A percentile compares a stretch with the other conserved stretches of the same genome.
Evolutionary conservation across 2,888 invertebrate genomes (phyloP).

Genomic region (Drosophila ustulata): DNA sequence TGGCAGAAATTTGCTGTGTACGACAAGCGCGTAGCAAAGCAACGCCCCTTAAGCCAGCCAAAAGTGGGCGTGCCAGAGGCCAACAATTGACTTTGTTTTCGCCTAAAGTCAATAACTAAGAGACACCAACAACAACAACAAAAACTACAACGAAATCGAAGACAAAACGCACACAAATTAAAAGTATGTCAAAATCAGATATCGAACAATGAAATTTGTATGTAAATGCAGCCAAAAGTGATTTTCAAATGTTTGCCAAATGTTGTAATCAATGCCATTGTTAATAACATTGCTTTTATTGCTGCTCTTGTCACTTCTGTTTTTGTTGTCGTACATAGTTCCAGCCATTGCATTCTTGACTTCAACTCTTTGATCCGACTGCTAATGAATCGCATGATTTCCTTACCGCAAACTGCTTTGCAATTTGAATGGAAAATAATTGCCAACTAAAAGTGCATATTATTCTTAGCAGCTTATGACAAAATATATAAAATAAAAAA

Average conservation of each 20-base stretch:
- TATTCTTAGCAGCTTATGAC: no score
- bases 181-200: conserved; percentile 57
- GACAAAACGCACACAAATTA: background rate
- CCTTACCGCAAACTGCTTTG: background rate
- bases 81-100: conserved; percentile 60
- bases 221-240: conserved; percentile 45
- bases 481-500: no score
- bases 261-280: conserved; percentile 58
- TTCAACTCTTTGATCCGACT: background rate
- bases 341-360: conserved; percentile 4
- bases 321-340: background rate
- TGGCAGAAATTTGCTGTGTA: conserved; percentile 20
- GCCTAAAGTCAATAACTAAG: conserved; percentile 53
- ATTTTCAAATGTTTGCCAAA: conserved; percentile 62
- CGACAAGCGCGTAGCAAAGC: conserved; percentile 38
- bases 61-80: conserved; percentile 47
- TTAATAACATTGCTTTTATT: conserved; percentile 2
- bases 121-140: conserved; percentile 7
- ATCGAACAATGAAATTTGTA: conserved; percentile 40
- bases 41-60: conserved; percentile 16
- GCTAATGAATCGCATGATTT: background rate
- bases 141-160: conserved; percentile 4
- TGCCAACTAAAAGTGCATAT: no score
- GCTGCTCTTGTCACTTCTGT: background rate
- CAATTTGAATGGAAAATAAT: no score